Conservation (phyloP, 64 coral and sea anemone species). For the Exaiptasia diaphana region DNA sequence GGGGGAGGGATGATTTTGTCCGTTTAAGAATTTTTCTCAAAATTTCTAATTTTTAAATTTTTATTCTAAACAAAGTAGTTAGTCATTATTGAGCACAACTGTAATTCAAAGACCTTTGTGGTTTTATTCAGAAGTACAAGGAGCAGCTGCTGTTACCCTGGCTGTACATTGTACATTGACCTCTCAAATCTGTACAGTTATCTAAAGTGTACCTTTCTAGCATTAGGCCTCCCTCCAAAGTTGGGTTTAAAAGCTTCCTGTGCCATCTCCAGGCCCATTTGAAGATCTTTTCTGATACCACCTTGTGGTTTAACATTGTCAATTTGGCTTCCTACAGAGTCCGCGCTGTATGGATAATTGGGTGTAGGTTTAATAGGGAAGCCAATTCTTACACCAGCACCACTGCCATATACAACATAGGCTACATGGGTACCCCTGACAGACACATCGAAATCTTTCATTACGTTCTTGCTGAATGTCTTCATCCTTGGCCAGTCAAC, state of each 20-base stretch:
- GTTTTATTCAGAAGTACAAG: too few relatives aligned
- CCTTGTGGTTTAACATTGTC: neutral
- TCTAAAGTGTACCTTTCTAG: constrained; percentile 13
- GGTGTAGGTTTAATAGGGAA: neutral
- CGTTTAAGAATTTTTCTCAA: too few relatives aligned
- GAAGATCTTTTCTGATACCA: neutral
- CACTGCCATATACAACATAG: neutral
- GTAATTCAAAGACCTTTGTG: too few relatives aligned
- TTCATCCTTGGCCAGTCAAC: neutral
- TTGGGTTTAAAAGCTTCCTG: neutral
- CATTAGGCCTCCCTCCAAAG: neutral
- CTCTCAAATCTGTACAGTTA: too few relatives aligned
- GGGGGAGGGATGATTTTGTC: too few relatives aligned
- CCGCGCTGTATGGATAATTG: neutral
- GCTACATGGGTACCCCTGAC: neutral
- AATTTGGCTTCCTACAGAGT: neutral
- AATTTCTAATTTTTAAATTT: too few relatives aligned
- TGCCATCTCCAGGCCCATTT: neutral
- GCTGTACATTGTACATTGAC: too few relatives aligned
- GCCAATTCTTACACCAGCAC: neutral
- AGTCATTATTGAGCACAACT: too few relatives aligned
- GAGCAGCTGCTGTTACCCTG: too few relatives aligned
- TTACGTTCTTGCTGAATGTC: neutral
- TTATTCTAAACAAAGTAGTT: too few relatives aligned
- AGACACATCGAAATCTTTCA: neutral